Conservation (phyloP, 2,888 invertebrate species). For the Acleris literana region DNA sequence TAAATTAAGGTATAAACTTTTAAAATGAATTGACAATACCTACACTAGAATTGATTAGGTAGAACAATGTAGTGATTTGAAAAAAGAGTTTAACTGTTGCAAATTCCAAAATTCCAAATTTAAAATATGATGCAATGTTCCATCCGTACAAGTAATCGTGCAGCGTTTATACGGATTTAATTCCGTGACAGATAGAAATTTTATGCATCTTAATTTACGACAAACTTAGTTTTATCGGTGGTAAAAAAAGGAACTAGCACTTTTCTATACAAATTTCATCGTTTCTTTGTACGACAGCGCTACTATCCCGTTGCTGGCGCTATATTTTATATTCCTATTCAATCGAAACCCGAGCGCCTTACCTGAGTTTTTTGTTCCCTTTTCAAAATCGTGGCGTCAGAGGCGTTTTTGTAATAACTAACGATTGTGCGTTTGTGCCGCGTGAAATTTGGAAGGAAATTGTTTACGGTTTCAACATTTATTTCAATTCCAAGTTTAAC, state of each 20-base stretch:
- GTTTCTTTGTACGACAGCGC: slow-evolving; percentile 2
- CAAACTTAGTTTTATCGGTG: slow-evolving; percentile 12
- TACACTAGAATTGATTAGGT: not conserved
- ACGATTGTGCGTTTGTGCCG: slow-evolving; percentile 28
- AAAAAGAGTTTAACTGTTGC: slow-evolving; percentile 5
- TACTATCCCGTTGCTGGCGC: not conserved
- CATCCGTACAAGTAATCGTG: slow-evolving; percentile 13
- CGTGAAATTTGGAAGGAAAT: slow-evolving; percentile 34
- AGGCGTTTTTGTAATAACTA: slow-evolving; percentile 28
- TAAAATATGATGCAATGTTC: slow-evolving; percentile 20
- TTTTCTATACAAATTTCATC: not conserved
- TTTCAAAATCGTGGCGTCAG: slow-evolving; percentile 16
- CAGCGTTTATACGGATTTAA: slow-evolving; percentile 18
- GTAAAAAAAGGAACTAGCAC: slow-evolving; percentile 18
- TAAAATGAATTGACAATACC: not conserved
- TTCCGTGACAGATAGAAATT: slow-evolving; percentile 36
- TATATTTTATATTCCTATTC: slow-evolving; percentile 44
- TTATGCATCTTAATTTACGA: slow-evolving; percentile 38
- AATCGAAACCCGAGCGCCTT: slow-evolving; percentile 36
- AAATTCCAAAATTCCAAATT: slow-evolving; percentile 11
- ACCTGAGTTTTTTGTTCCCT: slow-evolving; percentile 57
- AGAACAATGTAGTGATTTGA: not conserved
- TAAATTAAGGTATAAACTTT: not conserved
- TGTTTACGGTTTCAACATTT: slow-evolving; percentile 22
- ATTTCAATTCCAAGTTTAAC: slow-evolving; percentile 23